Base-by-base conservation (phyloP, 2,113 vertebrate genomes). In the Hepsetus odoe region DNA sequence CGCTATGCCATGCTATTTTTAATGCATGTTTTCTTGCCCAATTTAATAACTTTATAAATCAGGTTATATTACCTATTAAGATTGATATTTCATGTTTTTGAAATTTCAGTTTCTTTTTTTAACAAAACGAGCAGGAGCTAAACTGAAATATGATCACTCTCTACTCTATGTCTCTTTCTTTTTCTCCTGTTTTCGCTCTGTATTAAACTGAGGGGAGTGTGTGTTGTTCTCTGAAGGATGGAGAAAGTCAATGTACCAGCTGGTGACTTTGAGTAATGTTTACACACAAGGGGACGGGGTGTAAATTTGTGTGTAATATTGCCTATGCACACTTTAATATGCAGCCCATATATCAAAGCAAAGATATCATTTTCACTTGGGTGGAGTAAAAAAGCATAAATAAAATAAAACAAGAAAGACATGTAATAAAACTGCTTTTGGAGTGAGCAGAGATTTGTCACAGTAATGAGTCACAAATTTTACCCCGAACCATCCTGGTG, bases 251-350 rank as follows among this genome's bases (percentile, higher is more conserved):
- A 38, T 42, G 38, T 49, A 1, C 35, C 28, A 51, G 65, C 59
- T 18, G 13, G 74, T 59, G 77, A 77, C 77, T 56, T 74, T 80
- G 79, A 85, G 81, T 82, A 80, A 85, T 85, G 80, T 59, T 28
- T 28, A 24, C 51, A 61, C 69, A 59, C 72, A 26, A 12, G 18
- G 75, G 73, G 70, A 66, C 74, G 73, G 77, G 51, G 56, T 70
- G 73, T 51, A 80, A 82, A 80, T 82, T 79, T 33, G 62, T n/a
- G 74, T 44, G 8, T 28, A 73, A 72, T 74, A 46, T 44, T 40
- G 72, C 79, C 72, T 55, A 64, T 61, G 67, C 78, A 80, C 53
- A 46, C 35, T 30, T 58, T 32, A 40, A 76, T 56, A 24, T 42
- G 65, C 20, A 35, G 18, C 67, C 14, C 72, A 76, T 76, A 49